Conservation (phyloP, 1,140 invertebrate species). For the Megathymus violae region DNA sequence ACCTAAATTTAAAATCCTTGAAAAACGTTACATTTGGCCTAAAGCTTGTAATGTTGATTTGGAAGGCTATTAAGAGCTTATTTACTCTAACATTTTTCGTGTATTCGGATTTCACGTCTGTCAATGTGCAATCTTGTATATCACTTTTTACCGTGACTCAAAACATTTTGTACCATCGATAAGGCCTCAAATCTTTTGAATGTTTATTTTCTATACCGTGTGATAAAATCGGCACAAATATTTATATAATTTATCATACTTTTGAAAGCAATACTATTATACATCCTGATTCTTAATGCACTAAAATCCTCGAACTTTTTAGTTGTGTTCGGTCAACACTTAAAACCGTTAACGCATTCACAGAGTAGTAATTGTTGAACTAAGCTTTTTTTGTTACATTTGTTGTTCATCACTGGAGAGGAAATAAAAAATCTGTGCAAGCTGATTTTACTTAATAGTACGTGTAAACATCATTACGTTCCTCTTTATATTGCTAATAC, state of each 20-base stretch:
- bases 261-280: too few species aligned
- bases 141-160: background rate
- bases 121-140: slow-evolving; percentile 15
- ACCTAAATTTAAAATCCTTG: slow-evolving; percentile 28
- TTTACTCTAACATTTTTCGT: slow-evolving; percentile 63
- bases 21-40: slow-evolving; percentile 46
- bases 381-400: background rate
- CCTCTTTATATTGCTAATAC: slow-evolving; percentile 52
- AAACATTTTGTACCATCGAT: slow-evolving; percentile 1
- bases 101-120: slow-evolving; percentile 12
- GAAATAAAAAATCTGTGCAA: background rate
- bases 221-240: slow-evolving; percentile 56
- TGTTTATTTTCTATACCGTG: slow-evolving; percentile 29
- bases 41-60: slow-evolving; percentile 59
- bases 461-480: too few species aligned
- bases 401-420: background rate
- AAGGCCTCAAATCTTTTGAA: slow-evolving; percentile 27
- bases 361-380: background rate
- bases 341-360: too few species aligned
- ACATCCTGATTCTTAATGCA: too few species aligned
- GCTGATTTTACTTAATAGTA: too few species aligned
- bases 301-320: background rate
- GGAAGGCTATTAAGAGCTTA: slow-evolving; percentile 69
- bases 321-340: too few species aligned
- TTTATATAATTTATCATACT: slow-evolving; percentile 68